Evolutionary conservation across 2,113 vertebrate species (phyloP).

Genomic region (Mirza zaza): DNA sequence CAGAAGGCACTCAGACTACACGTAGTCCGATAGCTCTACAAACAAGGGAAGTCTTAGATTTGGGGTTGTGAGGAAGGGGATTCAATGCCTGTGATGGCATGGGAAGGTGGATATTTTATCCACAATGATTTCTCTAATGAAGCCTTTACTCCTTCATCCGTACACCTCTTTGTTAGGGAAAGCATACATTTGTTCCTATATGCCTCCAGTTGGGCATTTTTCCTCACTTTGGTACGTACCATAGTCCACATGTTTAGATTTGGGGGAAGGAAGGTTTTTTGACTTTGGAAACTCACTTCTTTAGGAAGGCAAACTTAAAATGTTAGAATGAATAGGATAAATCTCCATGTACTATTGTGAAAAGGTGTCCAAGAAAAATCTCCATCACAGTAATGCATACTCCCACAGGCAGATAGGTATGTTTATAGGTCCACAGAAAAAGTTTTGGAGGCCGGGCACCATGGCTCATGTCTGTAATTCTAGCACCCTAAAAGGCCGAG

Average conservation of each 20-base stretch:
- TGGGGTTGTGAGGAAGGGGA: not conserved
- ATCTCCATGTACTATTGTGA: not conserved
- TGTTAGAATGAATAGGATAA: not conserved
- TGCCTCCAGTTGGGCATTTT: not conserved
- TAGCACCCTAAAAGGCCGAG: too few relatives aligned
- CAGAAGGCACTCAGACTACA: not conserved
- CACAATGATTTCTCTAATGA: not conserved
- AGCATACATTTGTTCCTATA: not conserved
- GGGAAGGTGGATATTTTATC: not conserved
- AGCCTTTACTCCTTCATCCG: not conserved
- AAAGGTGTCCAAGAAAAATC: not conserved
- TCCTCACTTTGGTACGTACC: not conserved
- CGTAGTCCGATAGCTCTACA: not conserved
- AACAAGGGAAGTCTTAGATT: not conserved
- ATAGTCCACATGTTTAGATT: not conserved
- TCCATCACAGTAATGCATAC: not conserved
- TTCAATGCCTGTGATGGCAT: not conserved
- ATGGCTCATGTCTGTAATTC: too few relatives aligned
- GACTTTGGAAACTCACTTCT: not conserved
- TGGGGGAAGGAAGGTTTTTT: not conserved
- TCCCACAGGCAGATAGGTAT: not conserved
- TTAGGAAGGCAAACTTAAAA: not conserved
- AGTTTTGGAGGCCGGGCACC: not conserved
- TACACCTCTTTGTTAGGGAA: not conserved
- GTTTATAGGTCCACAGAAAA: not conserved